Evolutionary conservation across 2,888 invertebrate genomes (phyloP), one percentile per base, ranked within the genome.

Genomic region (Acronicta psi): DNA sequence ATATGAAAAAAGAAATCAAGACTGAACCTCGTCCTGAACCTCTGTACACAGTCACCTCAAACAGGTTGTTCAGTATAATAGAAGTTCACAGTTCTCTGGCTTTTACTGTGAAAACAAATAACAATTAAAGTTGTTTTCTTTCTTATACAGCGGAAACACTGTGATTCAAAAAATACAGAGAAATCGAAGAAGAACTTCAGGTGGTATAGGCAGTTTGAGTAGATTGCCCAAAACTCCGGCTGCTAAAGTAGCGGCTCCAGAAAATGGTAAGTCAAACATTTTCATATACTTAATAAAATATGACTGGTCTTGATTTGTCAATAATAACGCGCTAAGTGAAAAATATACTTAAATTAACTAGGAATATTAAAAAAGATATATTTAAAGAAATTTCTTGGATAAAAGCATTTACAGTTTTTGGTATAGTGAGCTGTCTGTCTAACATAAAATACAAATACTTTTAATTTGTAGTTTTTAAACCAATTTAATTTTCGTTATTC

Each of bases 11-110:
- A 69, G 91, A 91, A 56, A 73, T 79, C 18, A 90, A 88, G 74
- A 71, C 83, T 58, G 92, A 91, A 62, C 72, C 75, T 20, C 83
- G 82, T 8, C 66, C 85, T 1, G 91, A 91, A 38, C 84, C 91
- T 0, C 69, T 90, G 66, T 93, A 93, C 70, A 89, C 91, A 0
- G 86, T 92, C 7, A 91, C 91, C 9, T 86, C 91, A 1, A 90
- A 84, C 73, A 91, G 91, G 91, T 91, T 81, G 68, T 67, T 69
- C 47, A 59, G 55, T 63, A 63, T 47, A 63, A 37, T 46, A 67
- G 46, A 43, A 37, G 50, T 47, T 38, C 29, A 50, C 45, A 42
- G 13, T 8, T 2, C 4, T 8, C 20, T 8, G 5, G 41, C 17
- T 31, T 0, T 18, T 42, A 20, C 16, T 51, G 18, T 44, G 20